These are phyloP conservation scores for Panzeria rudis DNA, from an alignment of 2,888 invertebrate species.

Conservation along the genomic window DNA sequence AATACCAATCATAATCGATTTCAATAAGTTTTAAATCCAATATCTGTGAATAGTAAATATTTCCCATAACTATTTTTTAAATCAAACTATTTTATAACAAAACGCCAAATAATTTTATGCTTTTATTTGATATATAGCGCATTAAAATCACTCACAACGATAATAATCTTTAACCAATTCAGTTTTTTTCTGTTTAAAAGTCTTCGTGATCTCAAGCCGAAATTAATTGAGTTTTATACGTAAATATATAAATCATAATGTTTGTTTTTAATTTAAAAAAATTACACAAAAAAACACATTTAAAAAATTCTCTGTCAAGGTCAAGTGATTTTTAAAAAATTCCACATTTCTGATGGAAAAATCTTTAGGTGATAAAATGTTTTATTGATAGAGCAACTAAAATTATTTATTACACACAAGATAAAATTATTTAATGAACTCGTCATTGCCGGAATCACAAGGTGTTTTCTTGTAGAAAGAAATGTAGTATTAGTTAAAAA, in stretches of 20 bases:
- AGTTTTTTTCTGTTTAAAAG: background rate
- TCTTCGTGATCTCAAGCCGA: background rate
- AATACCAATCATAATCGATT: background rate
- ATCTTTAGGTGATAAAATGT: background rate
- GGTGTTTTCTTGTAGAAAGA: background rate
- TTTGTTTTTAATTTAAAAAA: background rate
- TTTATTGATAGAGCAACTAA: background rate
- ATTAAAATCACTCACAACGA: background rate
- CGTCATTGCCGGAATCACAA: background rate
- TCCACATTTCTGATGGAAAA: background rate
- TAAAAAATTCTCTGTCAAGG: slow-evolving; percentile 33
- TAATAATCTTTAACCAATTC: slow-evolving; percentile 1
- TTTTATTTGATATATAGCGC: background rate
- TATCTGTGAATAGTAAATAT: slow-evolving; percentile 8
- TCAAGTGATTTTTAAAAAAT: background rate
- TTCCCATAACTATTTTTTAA: background rate
- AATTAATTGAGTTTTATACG: slow-evolving; percentile 12
- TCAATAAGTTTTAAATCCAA: background rate
- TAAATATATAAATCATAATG: background rate
- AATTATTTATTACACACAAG: background rate
- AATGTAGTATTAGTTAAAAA: no score
- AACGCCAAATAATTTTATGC: background rate
- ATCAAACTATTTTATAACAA: background rate
- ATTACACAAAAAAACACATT: background rate
- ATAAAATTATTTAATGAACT: background rate